phyloP scores from a whole-genome alignment of 2,797 vertebrate species.

The Pterois miles region DNA sequence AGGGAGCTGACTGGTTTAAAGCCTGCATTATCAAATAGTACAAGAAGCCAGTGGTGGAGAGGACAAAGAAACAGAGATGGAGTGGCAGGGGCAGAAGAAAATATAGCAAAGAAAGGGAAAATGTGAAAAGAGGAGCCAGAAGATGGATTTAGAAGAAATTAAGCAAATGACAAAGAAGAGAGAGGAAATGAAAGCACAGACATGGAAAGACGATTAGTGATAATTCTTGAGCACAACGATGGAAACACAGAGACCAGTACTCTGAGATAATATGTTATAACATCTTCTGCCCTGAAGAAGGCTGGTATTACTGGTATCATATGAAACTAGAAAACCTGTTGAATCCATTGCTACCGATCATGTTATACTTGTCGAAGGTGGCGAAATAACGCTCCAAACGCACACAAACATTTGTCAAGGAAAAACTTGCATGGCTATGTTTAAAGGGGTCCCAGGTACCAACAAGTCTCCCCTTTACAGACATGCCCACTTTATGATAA shows the following conservation, averaged over 20 bases:
- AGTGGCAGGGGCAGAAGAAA: neutral
- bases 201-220: neutral
- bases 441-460: no score
- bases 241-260: neutral
- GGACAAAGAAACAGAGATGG: neutral
- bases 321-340: no score
- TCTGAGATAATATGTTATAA: neutral
- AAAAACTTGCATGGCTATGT: no score
- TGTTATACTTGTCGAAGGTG: no score
- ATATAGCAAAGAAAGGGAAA: neutral
- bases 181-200: neutral
- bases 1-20: conserved; percentile 88
- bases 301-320: neutral
- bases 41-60: neutral
- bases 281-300: conserved; percentile 28
- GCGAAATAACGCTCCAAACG: no score
- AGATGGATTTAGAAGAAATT: neutral
- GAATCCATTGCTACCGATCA: no score
- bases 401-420: no score
- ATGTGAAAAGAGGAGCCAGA: neutral
- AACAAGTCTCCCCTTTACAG: no score
- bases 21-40: conserved; percentile 74
- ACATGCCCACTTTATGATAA: no score
- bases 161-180: neutral
- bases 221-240: neutral